Conservation (phyloP, 2,113 vertebrate genomes). For the Seriola quinqueradiata region DNA sequence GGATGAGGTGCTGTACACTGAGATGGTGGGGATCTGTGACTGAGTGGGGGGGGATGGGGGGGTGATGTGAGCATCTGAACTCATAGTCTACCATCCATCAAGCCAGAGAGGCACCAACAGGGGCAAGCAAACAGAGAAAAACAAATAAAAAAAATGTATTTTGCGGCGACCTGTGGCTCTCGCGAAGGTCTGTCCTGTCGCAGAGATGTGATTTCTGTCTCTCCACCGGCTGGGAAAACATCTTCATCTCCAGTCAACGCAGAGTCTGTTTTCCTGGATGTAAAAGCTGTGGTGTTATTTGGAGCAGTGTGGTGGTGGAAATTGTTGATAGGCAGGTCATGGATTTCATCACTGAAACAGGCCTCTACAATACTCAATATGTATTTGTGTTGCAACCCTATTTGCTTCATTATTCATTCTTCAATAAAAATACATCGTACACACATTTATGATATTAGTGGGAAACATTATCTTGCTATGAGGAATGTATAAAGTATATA, state of each 20-base stretch:
- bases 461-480: too few species aligned
- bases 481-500: too few species aligned
- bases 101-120: constrained; percentile 28
- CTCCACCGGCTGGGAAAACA: constrained; percentile 20
- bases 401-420: background rate
- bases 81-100: constrained; percentile 47
- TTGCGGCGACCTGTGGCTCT: constrained; percentile 3
- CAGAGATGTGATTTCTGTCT: constrained; percentile 46
- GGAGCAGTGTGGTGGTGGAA: background rate
- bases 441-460: background rate
- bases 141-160: constrained; percentile 42
- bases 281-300: constrained; percentile 24
- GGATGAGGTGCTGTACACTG: constrained; percentile 20
- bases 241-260: constrained; percentile 9
- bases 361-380: background rate
- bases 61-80: constrained; percentile 51
- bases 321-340: background rate
- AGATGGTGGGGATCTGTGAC: constrained; percentile 37
- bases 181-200: background rate
- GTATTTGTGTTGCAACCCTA: background rate
- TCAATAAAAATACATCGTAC: background rate
- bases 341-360: background rate
- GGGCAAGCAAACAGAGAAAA: constrained; percentile 31
- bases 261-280: background rate
- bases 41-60: constrained; percentile 10